Percentiles rank a stretch among this genome's conserved stretches.
phyloP scores from a whole-genome alignment of 2,797 vertebrate species.

The Acipenser oxyrinchus region DNA sequence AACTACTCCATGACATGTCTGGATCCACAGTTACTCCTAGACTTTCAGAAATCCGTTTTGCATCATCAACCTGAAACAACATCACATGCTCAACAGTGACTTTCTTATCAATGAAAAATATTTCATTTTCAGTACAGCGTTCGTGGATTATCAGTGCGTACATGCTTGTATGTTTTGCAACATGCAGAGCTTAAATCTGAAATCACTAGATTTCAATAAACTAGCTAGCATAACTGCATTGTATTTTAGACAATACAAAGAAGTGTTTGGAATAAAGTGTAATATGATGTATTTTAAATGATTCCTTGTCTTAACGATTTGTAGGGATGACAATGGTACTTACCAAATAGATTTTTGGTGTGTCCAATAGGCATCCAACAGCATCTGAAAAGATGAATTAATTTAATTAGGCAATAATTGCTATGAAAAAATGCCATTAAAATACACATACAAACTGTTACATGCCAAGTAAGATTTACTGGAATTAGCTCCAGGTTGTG shows the following conservation, averaged over 20 bases:
- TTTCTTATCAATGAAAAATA: slow-evolving; percentile 1
- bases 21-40: slow-evolving; percentile 78
- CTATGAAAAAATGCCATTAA: background rate
- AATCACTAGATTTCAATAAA: too few species aligned
- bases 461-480: slow-evolving; percentile 8
- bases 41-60: slow-evolving; percentile 77
- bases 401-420: background rate
- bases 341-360: slow-evolving; percentile 42
- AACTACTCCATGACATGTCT: slow-evolving; percentile 93
- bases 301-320: background rate
- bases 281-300: background rate
- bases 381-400: background rate
- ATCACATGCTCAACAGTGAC: slow-evolving; percentile 17
- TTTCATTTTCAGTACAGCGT: background rate
- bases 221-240: too few species aligned
- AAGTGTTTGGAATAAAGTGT: too few species aligned
- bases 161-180: too few species aligned
- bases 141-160: background rate
- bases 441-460: background rate
- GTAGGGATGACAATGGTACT: slow-evolving; percentile 20
- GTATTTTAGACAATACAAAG: too few species aligned
- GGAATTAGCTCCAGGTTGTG: slow-evolving; percentile 28
- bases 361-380: slow-evolving; percentile 37
- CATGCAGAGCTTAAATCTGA: too few species aligned
- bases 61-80: slow-evolving; percentile 53